Evolutionary conservation across 2,888 invertebrate genomes (phyloP).

Genomic region (Heliconius erato): DNA sequence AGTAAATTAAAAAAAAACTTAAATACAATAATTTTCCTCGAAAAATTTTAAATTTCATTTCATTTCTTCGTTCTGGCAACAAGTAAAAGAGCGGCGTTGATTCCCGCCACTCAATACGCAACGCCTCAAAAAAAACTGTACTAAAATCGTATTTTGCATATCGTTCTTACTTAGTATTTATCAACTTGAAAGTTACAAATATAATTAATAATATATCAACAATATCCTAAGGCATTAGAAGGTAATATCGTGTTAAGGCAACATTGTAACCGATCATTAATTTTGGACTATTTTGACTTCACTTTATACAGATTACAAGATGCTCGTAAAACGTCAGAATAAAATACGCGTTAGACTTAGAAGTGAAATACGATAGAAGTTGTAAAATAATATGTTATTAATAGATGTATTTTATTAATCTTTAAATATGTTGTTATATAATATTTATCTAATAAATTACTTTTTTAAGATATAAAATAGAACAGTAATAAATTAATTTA

Average conservation of each 20-base stretch:
- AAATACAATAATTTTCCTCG: too few relatives aligned
- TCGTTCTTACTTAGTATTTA: too few relatives aligned
- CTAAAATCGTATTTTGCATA: too few relatives aligned
- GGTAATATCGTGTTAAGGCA: slow-evolving; percentile 55
- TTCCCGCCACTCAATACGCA: too few relatives aligned
- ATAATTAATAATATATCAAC: slow-evolving; percentile 37
- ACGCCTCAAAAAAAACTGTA: too few relatives aligned
- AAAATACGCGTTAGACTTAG: slow-evolving; percentile 66
- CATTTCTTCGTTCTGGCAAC: too few relatives aligned
- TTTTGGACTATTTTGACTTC: slow-evolving; percentile 51
- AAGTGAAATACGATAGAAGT: slow-evolving; percentile 55
- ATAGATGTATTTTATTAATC: slow-evolving; percentile 45
- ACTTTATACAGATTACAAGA: slow-evolving; percentile 58
- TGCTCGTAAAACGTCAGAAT: slow-evolving; percentile 62
- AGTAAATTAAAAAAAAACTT: too few relatives aligned
- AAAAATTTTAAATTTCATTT: too few relatives aligned
- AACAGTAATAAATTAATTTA: background rate
- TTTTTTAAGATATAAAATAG: background rate
- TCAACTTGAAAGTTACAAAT: too few relatives aligned
- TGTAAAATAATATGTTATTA: slow-evolving; percentile 52
- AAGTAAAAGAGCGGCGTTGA: too few relatives aligned
- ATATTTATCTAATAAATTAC: slow-evolving; percentile 10
- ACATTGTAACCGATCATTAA: slow-evolving; percentile 64
- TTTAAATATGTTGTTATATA: slow-evolving; percentile 15
- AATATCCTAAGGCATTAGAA: slow-evolving; percentile 36